A percentile compares a stretch with the other conserved stretches of the same genome.
phyloP scores from a whole-genome alignment of 1,140 invertebrate species.

The Drosophila navojoa region DNA sequence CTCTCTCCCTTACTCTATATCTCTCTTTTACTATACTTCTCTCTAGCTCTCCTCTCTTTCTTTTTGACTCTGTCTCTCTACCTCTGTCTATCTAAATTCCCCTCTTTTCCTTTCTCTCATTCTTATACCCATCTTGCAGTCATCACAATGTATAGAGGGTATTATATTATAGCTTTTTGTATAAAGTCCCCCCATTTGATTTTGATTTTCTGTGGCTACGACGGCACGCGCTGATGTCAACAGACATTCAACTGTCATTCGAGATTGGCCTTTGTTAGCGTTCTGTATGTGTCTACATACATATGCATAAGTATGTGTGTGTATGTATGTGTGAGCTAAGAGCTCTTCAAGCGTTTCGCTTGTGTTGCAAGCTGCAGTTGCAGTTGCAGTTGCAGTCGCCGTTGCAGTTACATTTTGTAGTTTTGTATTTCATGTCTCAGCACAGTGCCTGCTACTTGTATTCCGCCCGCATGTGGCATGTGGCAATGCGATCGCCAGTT shows the following conservation, averaged over 20 bases:
- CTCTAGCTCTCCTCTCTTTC: too few relatives aligned
- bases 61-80: too few relatives aligned
- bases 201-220: constrained; percentile 42
- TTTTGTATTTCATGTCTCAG: constrained; percentile 50
- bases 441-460: constrained; percentile 49
- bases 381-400: constrained; percentile 31
- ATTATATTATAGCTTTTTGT: constrained; percentile 8
- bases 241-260: constrained; percentile 58
- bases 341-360: constrained; percentile 47
- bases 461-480: constrained; percentile 36
- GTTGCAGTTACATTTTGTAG: neutral
- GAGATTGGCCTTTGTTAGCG: constrained; percentile 48
- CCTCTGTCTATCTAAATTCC: too few relatives aligned
- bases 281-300: neutral
- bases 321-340: constrained; percentile 3
- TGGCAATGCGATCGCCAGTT: constrained; percentile 37
- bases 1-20: too few relatives aligned
- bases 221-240: constrained; percentile 66
- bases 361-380: constrained; percentile 61
- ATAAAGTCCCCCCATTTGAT: constrained; percentile 22
- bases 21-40: too few relatives aligned
- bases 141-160: neutral
- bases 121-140: neutral
- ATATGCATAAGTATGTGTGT: neutral
- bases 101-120: too few relatives aligned